Percentiles rank a stretch among this genome's conserved stretches.
Conservation (phyloP, 2,113 vertebrate species). For the Heptranchias perlo region DNA sequence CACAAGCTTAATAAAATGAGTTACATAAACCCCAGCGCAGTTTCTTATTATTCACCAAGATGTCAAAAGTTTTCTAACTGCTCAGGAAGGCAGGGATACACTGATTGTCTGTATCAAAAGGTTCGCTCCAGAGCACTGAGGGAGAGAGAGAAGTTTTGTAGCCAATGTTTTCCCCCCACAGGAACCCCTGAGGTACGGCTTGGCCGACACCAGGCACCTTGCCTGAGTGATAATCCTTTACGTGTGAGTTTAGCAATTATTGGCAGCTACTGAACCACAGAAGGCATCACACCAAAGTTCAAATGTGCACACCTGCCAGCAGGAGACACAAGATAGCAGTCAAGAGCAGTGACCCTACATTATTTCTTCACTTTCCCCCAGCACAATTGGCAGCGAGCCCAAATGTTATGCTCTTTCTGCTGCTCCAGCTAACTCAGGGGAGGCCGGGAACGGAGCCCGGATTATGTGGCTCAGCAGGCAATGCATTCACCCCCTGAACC, state of each 20-base stretch:
- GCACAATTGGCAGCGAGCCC: background rate
- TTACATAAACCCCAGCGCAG: background rate
- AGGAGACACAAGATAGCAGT: background rate
- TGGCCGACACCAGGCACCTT: background rate
- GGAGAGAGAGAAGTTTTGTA: background rate
- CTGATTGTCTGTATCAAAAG: background rate
- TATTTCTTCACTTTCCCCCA: background rate
- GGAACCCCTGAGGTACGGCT: background rate
- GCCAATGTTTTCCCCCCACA: background rate
- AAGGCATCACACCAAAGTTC: background rate
- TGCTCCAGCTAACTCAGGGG: background rate
- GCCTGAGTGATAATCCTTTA: background rate
- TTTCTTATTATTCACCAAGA: background rate
- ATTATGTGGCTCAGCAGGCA: background rate
- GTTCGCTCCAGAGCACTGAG: background rate
- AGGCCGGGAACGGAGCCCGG: background rate
- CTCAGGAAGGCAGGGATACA: background rate
- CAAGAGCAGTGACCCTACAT: background rate
- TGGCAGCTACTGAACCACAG: background rate
- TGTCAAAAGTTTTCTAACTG: background rate
- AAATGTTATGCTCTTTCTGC: background rate
- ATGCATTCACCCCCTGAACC: background rate
- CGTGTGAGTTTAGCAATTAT: background rate
- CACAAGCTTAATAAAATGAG: slow-evolving; percentile 8
- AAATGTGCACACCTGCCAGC: background rate